Base-by-base conservation (phyloP, 2,797 vertebrate species). In the Stomatorhinus walkeri region DNA sequence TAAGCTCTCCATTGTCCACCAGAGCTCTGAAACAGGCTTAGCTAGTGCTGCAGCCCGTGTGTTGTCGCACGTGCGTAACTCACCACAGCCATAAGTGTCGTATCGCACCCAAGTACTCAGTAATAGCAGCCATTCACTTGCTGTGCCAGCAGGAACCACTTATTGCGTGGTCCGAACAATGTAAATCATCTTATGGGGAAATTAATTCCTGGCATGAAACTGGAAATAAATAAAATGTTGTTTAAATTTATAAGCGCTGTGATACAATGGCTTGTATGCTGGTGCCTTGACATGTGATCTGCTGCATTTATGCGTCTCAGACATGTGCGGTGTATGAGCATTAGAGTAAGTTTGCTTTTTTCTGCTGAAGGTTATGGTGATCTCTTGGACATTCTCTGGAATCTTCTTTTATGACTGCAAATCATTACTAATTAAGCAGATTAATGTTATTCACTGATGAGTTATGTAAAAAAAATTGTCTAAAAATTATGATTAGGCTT, bases 31-130 rank as follows among this genome's bases (percentile, higher is more conserved):
- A 32, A 36, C 3, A 32, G 24, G 28, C 64, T 36, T 72, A 72
- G 64, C 28, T 72, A 32, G 9, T 14, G 64, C 64, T 72, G 89
- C 83, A 89, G 87, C 64, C 87, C 59, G 4, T 2, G 81, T 85
- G 51, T 28, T 76, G 84, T 48, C 87, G 28, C 51, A 79, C 56
- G 88, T 90, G 85, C 87, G 91, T 90, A 90, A 91, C 90, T 92
- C 90, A 90, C 90, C 92, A 89, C 85, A 79, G 81, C 89, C 85
- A 52, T 90, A 88, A 89, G 90, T 91, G 89, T 90, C 85, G 64
- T 28, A 87, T 91, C 89, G 61, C 86, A 91, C 89, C 88, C 81
- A 90, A 87, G 89, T 43, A 86, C 24, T 52, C 88, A 56, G 85
- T 85, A 48, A 64, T 85, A 36, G 28, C 40, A 64, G 36, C 76